phyloP scores from a whole-genome alignment of 2,797 vertebrate species.

The Pseudocheirus occidentalis region DNA sequence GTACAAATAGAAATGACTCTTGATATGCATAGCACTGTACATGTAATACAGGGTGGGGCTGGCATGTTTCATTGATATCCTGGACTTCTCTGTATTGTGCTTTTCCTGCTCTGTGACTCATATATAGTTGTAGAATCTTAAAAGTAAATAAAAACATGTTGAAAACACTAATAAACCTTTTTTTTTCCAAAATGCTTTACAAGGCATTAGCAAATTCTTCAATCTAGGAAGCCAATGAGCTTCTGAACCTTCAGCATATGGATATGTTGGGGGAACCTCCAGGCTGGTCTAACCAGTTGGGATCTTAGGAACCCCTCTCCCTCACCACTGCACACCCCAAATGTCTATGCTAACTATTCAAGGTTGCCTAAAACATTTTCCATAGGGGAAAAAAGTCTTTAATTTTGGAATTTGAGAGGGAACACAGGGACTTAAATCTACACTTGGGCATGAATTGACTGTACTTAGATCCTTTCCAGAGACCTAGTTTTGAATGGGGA shows the following conservation, averaged over 20 bases:
- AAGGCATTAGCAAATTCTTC: conserved; percentile 41
- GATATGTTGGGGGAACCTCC: background rate
- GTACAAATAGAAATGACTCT: background rate
- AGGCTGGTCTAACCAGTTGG: background rate
- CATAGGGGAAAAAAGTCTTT: background rate
- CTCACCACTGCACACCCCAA: background rate
- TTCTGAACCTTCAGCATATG: background rate
- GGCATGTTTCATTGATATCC: conserved; percentile 29
- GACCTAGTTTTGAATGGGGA: background rate
- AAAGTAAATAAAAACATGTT: conserved; percentile 47
- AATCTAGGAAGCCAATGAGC: background rate
- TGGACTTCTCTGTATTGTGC: conserved; percentile 27
- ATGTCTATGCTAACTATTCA: background rate
- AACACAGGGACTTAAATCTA: background rate
- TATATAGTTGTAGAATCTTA: conserved; percentile 40
- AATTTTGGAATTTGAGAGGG: background rate
- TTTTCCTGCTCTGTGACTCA: conserved; percentile 49
- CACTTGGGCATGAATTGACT: background rate
- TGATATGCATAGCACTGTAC: conserved; percentile 2
- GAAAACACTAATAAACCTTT: conserved; percentile 50
- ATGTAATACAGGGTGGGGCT: conserved; percentile 21
- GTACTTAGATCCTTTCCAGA: background rate
- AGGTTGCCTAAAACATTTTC: background rate
- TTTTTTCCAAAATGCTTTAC: conserved; percentile 50
- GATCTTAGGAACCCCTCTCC: background rate